Evolutionary conservation across 2,888 invertebrate species (phyloP), one percentile per base, ranked within the genome.

Genomic region (Holacanthella duospinosa): DNA sequence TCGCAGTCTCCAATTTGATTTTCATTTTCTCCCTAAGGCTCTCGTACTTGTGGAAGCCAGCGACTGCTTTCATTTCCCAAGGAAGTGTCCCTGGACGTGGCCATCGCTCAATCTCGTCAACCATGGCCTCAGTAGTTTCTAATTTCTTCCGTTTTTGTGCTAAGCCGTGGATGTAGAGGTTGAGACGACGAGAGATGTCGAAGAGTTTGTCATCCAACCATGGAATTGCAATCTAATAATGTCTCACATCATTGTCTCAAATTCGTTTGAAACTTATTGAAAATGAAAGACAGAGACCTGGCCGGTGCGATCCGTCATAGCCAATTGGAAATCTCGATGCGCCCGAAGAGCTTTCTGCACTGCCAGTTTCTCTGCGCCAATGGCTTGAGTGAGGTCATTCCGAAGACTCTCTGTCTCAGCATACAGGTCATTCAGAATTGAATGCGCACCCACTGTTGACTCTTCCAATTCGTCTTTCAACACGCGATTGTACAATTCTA

Each of bases 201-300:
- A 71, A 73, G 1, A 73, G 60, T 61, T 73, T 73, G 59, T 73
- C 73, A 21, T 73, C 73, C 29, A 73, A 56, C 73, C 73, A 73
- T 4, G 66, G 64, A 16, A 71, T 63, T n/a, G 72, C 72, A 25
- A 62, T 16, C 66, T 65, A 53, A n/a, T n/a, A n/a, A n/a, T n/a
- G n/a, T n/a, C n/a, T n/a, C 27, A 27, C 27, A 21, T n/a, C 24
- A 44, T n/a, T n/a, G n/a, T n/a, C n/a, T n/a, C 2, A 25, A 61
- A 55, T 36, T 16, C 1, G 3, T 24, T 9, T 19, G 3, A n/a
- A 54, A 6, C 9, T 54, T 1, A 9, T 1, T 29, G n/a, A 36
- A 25, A 43, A 58, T 43, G 12, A 43, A 12, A 43, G 19, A 19
- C 19, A 16, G 12, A 12, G 19, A 55, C 55, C 67, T 1, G 29